These are phyloP conservation scores for Muricea muricata DNA, from an alignment of 92 coral and sea anemone species.

Conservation along the genomic window DNA sequence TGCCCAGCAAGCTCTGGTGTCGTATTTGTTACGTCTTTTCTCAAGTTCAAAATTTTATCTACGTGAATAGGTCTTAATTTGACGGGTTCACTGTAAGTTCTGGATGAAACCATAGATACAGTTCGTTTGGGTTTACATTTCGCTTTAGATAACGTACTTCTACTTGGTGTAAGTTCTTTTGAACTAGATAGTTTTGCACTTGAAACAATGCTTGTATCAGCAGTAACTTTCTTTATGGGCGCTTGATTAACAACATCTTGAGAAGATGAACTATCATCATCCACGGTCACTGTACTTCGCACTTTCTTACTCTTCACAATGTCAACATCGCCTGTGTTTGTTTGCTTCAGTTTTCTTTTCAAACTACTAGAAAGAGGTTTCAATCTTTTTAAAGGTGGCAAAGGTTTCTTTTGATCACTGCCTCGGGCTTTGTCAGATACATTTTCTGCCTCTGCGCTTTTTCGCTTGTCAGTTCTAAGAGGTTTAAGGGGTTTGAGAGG, in stretches of 20 bases:
- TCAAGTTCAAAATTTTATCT: neutral
- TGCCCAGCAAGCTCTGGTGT: neutral
- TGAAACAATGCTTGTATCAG: neutral
- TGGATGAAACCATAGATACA: neutral
- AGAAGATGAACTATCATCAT: conserved; percentile 7
- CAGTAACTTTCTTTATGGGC: neutral
- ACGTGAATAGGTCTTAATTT: neutral
- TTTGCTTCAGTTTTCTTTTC: conserved; percentile 12
- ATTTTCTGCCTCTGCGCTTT: neutral
- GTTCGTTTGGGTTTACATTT: neutral
- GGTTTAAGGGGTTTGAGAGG: conserved; percentile 41
- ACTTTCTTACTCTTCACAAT: conserved; percentile 24
- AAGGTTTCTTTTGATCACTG: conserved; percentile 7
- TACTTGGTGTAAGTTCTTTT: neutral
- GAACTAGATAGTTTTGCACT: neutral
- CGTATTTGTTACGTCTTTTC: neutral
- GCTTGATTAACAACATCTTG: too few species aligned
- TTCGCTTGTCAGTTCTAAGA: conserved; percentile 1
- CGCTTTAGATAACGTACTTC: neutral
- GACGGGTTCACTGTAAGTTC: neutral
- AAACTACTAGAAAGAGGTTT: neutral
- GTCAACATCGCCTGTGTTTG: neutral
- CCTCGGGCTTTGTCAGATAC: neutral
- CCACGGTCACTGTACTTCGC: conserved; percentile 16
- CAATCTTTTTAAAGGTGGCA: conserved; percentile 10